Base-by-base conservation (phyloP, 2,797 vertebrate species). In the Nyctalus aviator region DNA sequence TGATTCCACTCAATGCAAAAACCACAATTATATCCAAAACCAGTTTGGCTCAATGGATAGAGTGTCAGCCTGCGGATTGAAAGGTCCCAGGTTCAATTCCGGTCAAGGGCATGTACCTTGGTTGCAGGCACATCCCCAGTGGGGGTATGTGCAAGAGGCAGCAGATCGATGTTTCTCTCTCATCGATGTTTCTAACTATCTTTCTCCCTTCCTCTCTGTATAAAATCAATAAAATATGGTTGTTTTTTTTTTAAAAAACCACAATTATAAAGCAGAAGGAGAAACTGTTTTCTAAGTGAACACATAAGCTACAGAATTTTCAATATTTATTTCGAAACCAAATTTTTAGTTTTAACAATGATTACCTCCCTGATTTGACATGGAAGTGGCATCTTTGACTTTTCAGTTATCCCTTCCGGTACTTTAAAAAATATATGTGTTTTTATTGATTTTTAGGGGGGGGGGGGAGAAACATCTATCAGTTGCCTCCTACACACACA, bases 261-360 rank as follows among this genome's bases (percentile, higher is more conserved):
- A n/a, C 30, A 57, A 25, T 35, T 8, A 73, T 1, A 84, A 4
- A 87, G 17, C 48, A 72, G 35, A 79, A 77, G 55, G 27, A 59
- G 76, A 68, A 1, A 35, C 25, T 50, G 27, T 50, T 85, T 84
- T 88, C 53, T 53, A 85, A 83, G n/a, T n/a, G 48, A 32, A 83
- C 44, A 68, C 8, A 41, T 3, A 68, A 84, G 32, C 50, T 85
- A 62, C 0, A 76, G 30, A 64, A 89, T 76, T 76, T 68, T 90
- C 50, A 53, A 41, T 66, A 90, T 53, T 86, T 66, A 90, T 53
- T 86, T 79, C 44, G 75, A 85, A 94, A 77, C 12, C 20, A 88
- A 69, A 69, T 50, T n/a, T 59, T 9, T 44, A 48, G 30, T 46
- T 32, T 69, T 53, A 76, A 32, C 0, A 79, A 15, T 8, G 21